These are phyloP conservation scores for Ellobius talpinus DNA, from an alignment of 2,113 vertebrate species.

Conservation along the genomic window DNA sequence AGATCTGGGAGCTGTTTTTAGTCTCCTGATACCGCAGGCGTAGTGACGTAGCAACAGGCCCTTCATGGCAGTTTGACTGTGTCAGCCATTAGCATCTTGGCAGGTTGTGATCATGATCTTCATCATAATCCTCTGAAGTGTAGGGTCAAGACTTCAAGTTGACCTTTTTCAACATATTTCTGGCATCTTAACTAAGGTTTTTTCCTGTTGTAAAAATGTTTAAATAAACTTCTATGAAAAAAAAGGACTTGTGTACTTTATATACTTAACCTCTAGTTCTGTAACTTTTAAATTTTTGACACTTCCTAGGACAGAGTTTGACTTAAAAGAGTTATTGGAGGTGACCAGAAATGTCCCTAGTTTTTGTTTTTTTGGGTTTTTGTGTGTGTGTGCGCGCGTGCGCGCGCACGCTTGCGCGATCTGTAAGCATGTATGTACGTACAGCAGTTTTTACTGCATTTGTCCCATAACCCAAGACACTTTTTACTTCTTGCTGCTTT, in stretches of 20 bases:
- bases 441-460: conserved; percentile 45
- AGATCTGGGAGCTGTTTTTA: neutral
- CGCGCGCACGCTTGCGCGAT: too few relatives aligned
- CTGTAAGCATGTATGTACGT: conserved; percentile 23
- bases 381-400: neutral
- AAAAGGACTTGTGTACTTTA: conserved; percentile 6
- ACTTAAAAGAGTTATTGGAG: conserved; percentile 52
- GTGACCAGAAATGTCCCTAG: conserved; percentile 39
- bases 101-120: neutral
- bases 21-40: neutral
- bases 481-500: conserved; percentile 75
- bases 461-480: conserved; percentile 50
- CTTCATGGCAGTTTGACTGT: neutral
- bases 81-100: neutral
- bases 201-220: conserved; percentile 49
- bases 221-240: neutral
- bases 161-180: conserved; percentile 23
- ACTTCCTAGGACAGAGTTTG: conserved; percentile 37
- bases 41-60: neutral
- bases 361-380: neutral
- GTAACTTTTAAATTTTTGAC: conserved; percentile 49
- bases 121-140: conserved; percentile 32
- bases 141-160: conserved; percentile 24
- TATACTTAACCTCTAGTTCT: conserved; percentile 6
- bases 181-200: conserved; percentile 34